These are phyloP conservation scores for Terrapene triunguis DNA, from an alignment of 2,113 vertebrate species.

Conservation along the genomic window DNA sequence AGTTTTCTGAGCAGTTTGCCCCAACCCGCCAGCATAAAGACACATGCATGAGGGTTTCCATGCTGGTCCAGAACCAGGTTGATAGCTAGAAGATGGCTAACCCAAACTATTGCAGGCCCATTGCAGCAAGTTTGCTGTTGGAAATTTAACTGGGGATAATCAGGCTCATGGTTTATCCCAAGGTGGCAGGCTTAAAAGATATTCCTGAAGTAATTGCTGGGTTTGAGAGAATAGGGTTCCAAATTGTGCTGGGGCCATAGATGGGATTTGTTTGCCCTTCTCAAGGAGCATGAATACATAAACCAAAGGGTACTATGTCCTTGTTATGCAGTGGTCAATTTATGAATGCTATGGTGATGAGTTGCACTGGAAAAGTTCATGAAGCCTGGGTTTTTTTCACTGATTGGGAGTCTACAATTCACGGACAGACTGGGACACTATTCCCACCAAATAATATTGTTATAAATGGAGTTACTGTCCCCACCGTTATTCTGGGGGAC, in stretches of 20 bases:
- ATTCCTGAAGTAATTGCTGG: not conserved
- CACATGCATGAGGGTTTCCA: not conserved
- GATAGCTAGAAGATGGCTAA: not conserved
- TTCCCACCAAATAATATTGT: not conserved
- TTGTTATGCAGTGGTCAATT: not conserved
- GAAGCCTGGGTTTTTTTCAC: not conserved
- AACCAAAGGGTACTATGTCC: not conserved
- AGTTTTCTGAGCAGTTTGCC: not conserved
- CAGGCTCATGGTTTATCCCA: too few relatives aligned
- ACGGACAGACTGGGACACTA: not conserved
- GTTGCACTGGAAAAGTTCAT: not conserved
- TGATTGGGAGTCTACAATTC: not conserved
- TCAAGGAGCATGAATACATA: not conserved
- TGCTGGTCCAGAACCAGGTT: not conserved
- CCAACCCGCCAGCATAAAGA: not conserved
- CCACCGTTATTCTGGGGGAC: not conserved
- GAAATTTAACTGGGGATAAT: not conserved
- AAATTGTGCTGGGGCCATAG: not conserved
- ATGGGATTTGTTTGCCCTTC: not conserved
- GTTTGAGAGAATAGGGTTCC: not conserved
- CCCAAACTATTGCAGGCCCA: not conserved
- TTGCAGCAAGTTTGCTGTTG: not conserved
- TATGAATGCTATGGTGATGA: not conserved
- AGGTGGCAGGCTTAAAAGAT: not conserved
- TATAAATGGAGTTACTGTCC: not conserved